Evolutionary conservation across 1,140 invertebrate species (phyloP).

Genomic region (Lasaia peninsularis): DNA sequence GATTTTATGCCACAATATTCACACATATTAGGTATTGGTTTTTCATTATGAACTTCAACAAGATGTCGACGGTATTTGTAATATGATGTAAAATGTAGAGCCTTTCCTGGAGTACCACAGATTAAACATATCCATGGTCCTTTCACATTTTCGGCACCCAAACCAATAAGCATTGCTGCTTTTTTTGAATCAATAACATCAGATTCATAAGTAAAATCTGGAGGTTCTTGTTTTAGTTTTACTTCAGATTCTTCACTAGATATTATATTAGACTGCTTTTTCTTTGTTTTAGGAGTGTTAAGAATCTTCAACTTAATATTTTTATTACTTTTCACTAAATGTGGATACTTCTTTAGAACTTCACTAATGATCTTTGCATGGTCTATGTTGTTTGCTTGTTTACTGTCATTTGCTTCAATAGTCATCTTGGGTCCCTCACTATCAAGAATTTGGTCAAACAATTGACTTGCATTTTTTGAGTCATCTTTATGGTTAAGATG

Average conservation of each 20-base stretch:
- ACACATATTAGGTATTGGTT: conserved; percentile 87
- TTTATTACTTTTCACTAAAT: conserved; percentile 90
- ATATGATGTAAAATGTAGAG: conserved; percentile 85
- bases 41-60: conserved; percentile 88
- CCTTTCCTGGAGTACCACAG: conserved; percentile 81
- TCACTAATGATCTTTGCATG: conserved; percentile 92
- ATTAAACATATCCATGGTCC: conserved; percentile 84
- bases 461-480: conserved; percentile 47
- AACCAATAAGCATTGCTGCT: conserved; percentile 67
- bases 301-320: conserved; percentile 92
- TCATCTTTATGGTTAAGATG: conserved; percentile 26
- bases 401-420: conserved; percentile 54
- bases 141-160: conserved; percentile 78
- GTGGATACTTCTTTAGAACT: conserved; percentile 91
- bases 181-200: conserved; percentile 69
- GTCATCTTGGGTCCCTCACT: conserved; percentile 55
- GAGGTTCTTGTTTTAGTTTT: conserved; percentile 39
- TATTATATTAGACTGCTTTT: conserved; percentile 36
- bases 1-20: conserved; percentile 90
- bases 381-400: conserved; percentile 77
- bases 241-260: conserved; percentile 33
- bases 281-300: conserved; percentile 49
- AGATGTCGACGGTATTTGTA: conserved; percentile 88
- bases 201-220: conserved; percentile 64
- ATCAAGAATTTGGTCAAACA: conserved; percentile 68